Evolutionary conservation across 2,797 vertebrate species (phyloP), one percentile per base, ranked within the genome.

Genomic region (Mallotus villosus): DNA sequence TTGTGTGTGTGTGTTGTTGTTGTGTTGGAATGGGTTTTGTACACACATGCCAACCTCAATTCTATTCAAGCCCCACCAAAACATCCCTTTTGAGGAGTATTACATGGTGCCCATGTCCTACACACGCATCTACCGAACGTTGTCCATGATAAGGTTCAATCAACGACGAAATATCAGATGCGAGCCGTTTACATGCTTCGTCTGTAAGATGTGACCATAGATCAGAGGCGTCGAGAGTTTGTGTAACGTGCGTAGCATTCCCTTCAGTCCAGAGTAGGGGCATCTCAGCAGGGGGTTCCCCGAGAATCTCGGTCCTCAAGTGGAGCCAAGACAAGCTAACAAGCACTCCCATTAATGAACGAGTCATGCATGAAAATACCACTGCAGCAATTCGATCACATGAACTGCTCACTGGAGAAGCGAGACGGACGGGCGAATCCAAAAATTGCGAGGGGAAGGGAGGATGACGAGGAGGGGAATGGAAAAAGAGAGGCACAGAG

Each of bases 261-360:
- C 2, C 41, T 71, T 72, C 73, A 73, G 74, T 74, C 71, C 69
- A 81, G 74, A 74, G 37, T 71, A n/a, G 73, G 59, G 16, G 9
- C 29, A 63, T 77, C 71, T 73, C 67, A 77, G 64, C 74, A 72
- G 74, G 59, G 63, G 58, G 29, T 78, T 68, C 72, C 64, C 75
- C 76, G 74, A 68, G 76, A 82, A 82, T 78, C 73, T 68, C 73
- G 66, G 68, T 84, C 78, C 77, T 69, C 72, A 77, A 74, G 78
- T 78, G 76, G 78, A 79, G 72, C 77, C 19, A 55, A 25, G 82
- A 74, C 77, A 78, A 71, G 72, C 79, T 86, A 87, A 86, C 84
- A 89, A 88, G 82, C 81, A 75, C 78, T 78, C 24, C 73, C 58
- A 79, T 85, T 86, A 77, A 88, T 83, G 82, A 88, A 82, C 66